phyloP scores from a whole-genome alignment of 2,888 invertebrate genomes.

The Drosophila greeni region DNA sequence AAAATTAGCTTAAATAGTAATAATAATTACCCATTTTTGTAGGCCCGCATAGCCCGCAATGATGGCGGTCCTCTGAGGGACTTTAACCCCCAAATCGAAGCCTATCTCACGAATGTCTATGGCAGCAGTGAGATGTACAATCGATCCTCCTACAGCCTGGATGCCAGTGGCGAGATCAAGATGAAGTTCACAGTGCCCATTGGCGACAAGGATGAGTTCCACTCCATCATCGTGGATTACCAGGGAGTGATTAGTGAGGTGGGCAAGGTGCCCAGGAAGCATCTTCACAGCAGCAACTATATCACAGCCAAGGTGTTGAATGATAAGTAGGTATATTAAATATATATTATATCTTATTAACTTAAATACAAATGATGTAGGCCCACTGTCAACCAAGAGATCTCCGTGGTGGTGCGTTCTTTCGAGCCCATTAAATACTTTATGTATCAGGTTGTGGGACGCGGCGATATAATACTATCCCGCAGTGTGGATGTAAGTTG shows the following conservation, averaged over 20 bases:
- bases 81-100: slow-evolving; percentile 81
- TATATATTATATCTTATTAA: no score
- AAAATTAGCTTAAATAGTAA: rapidly evolving
- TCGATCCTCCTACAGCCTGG: slow-evolving; percentile 71
- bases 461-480: slow-evolving; percentile 90
- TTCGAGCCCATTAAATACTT: slow-evolving; percentile 88
- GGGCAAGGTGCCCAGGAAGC: slow-evolving; percentile 76
- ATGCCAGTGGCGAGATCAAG: slow-evolving; percentile 74
- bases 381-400: slow-evolving; percentile 84
- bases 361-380: slow-evolving; percentile 60
- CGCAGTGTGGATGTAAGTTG: slow-evolving; percentile 84
- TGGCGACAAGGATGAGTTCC: slow-evolving; percentile 75
- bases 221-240: slow-evolving; percentile 82
- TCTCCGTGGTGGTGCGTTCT: slow-evolving; percentile 87
- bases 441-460: slow-evolving; percentile 88
- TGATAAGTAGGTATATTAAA: slow-evolving; percentile 78
- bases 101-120: slow-evolving; percentile 76
- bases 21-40: background rate
- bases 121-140: slow-evolving; percentile 78
- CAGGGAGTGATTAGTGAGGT: slow-evolving; percentile 83
- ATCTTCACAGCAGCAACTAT: slow-evolving; percentile 70
- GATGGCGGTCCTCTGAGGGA: slow-evolving; percentile 84
- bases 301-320: slow-evolving; percentile 80
- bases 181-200: slow-evolving; percentile 77
- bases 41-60: slow-evolving; percentile 86